These are phyloP conservation scores for Pocillopora meandrina DNA, from an alignment of 92 coral and sea anemone genomes.

Conservation along the genomic window DNA sequence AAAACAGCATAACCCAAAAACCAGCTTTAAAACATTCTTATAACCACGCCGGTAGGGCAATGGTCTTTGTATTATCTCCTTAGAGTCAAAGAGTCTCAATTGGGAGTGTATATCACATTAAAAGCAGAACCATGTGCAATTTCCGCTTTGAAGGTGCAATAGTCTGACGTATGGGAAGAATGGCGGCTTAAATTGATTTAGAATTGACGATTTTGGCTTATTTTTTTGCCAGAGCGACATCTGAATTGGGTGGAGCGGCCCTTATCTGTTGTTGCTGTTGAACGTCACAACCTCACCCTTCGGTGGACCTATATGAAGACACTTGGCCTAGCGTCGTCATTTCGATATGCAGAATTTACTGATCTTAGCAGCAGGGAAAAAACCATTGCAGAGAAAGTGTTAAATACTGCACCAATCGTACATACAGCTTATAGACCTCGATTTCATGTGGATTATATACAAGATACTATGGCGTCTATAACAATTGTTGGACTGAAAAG, in stretches of 20 bases:
- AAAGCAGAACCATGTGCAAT: no score
- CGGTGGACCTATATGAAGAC: constrained; percentile 9
- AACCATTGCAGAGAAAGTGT: not conserved
- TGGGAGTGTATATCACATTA: no score
- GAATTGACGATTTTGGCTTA: not conserved
- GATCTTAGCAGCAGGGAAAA: not conserved
- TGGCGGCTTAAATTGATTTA: no score
- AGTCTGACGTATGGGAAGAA: no score
- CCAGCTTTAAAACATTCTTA: no score
- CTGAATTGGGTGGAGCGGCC: not conserved
- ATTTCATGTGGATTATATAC: not conserved
- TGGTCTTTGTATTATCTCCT: no score
- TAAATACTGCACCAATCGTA: not conserved
- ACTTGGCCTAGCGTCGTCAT: not conserved
- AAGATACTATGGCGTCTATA: not conserved
- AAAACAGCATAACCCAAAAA: no score
- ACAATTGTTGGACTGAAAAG: not conserved
- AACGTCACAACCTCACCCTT: constrained; percentile 6
- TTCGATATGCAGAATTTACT: not conserved
- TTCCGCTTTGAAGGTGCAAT: no score
- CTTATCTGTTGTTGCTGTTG: not conserved
- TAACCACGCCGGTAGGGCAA: no score
- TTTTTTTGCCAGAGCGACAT: not conserved
- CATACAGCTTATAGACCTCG: not conserved
- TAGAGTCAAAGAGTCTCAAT: no score